A percentile compares a stretch with the other conserved stretches of the same genome.
Evolutionary conservation across 1,140 invertebrate species (phyloP).

Genomic region (Tetragnatha versicolor): DNA sequence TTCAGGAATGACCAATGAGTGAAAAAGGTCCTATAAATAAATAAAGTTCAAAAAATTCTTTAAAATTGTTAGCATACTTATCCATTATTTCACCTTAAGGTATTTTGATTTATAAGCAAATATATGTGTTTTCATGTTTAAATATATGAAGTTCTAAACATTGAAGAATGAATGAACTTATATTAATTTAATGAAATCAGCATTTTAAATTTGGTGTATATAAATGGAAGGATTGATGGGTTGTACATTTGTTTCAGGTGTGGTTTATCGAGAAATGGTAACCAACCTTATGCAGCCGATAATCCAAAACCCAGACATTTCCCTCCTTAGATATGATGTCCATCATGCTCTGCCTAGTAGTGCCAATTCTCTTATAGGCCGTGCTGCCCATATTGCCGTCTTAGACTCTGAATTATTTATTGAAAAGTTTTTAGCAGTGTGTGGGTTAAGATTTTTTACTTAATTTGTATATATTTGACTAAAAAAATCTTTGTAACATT

Average conservation of each 20-base stretch:
- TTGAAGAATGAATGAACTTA: too few species aligned
- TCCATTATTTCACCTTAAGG: too few species aligned
- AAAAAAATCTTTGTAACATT: neutral
- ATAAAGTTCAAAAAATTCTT: too few species aligned
- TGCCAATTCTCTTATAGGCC: conserved; percentile 90
- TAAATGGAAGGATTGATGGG: too few species aligned
- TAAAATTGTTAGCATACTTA: too few species aligned
- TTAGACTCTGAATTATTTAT: conserved; percentile 97
- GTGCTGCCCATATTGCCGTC: conserved; percentile 95
- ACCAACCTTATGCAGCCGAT: conserved; percentile 91
- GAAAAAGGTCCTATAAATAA: too few species aligned
- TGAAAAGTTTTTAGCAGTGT: conserved; percentile 93
- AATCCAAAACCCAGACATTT: conserved; percentile 69
- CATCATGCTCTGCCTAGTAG: conserved; percentile 88
- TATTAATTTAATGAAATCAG: too few species aligned
- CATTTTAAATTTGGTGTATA: too few species aligned
- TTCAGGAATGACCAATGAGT: too few species aligned
- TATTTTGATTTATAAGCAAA: too few species aligned
- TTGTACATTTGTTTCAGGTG: conserved; percentile 64
- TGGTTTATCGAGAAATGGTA: conserved; percentile 86
- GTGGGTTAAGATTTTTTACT: conserved; percentile 70
- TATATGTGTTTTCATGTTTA: too few species aligned
- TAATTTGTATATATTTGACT: conserved; percentile 31
- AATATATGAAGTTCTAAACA: too few species aligned
- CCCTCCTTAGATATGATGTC: conserved; percentile 90